A percentile compares a stretch with the other conserved stretches of the same genome.
phyloP scores from a whole-genome alignment of 1,140 invertebrate genomes.

The Dendroctonus ponderosae region DNA sequence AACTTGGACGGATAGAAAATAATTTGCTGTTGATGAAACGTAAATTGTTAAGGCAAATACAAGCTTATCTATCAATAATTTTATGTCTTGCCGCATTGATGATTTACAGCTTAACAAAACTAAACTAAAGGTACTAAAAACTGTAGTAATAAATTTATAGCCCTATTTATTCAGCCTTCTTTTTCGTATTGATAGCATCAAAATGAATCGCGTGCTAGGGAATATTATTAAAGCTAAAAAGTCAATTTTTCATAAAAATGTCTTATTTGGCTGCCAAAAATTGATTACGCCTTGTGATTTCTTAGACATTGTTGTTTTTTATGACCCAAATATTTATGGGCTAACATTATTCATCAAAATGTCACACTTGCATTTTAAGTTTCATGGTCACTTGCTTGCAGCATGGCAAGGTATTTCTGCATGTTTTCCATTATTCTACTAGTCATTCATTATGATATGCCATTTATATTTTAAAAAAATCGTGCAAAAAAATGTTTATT shows the following conservation, averaged over 20 bases:
- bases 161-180: conserved; percentile 19
- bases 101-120: conserved; percentile 15
- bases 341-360: conserved; percentile 10
- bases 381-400: too few species aligned
- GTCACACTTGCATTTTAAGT: not conserved
- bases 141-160: conserved; percentile 21
- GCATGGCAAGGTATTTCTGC: too few species aligned
- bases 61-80: conserved; percentile 9
- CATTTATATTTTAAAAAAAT: conserved; percentile 3
- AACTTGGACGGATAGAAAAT: too few species aligned
- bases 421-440: too few species aligned
- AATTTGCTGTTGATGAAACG: too few species aligned
- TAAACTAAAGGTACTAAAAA: conserved; percentile 17
- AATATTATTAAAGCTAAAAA: conserved; percentile 19
- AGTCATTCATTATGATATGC: too few species aligned
- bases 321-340: conserved; percentile 10
- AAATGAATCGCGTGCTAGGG: conserved; percentile 20
- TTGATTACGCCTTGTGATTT: conserved; percentile 18
- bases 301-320: conserved; percentile 18
- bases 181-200: conserved; percentile 19
- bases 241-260: conserved; percentile 25
- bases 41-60: not conserved
- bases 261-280: conserved; percentile 20
- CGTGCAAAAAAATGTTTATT: not conserved
- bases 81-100: conserved; percentile 8